Conservation (phyloP, 2,888 invertebrate species). For the Aspidiotus rigidus region DNA sequence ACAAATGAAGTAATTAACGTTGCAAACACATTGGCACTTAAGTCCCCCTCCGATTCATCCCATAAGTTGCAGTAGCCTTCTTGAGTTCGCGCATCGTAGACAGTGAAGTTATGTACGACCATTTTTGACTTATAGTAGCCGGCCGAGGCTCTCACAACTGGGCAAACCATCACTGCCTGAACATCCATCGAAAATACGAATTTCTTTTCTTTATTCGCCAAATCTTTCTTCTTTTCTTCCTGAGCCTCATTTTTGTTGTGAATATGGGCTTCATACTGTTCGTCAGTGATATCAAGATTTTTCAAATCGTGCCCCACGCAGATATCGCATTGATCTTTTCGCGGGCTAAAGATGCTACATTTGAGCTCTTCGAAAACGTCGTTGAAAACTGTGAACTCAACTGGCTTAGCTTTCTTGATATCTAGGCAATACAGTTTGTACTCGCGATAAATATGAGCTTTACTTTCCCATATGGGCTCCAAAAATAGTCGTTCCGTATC, state of each 20-base stretch:
- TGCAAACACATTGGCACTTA: neutral
- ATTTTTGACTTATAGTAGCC: neutral
- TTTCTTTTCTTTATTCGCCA: neutral
- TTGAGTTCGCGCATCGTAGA: neutral
- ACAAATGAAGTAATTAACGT: neutral
- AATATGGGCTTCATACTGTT: neutral
- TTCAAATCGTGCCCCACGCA: neutral
- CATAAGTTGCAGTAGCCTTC: neutral
- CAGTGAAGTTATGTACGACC: neutral
- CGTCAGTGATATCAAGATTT: neutral
- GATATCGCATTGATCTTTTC: neutral
- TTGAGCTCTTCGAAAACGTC: neutral
- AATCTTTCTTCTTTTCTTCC: neutral
- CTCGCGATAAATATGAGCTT: neutral
- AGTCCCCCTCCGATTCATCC: no score
- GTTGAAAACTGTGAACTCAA: neutral
- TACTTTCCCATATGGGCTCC: neutral
- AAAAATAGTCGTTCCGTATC: neutral
- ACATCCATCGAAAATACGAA: neutral
- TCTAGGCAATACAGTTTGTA: neutral
- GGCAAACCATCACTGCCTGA: conserved; percentile 1
- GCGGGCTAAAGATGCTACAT: neutral
- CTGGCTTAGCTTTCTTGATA: neutral
- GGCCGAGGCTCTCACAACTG: neutral
- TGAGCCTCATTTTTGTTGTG: neutral